Evolutionary conservation across 2,113 vertebrate species (phyloP).

Genomic region (Megalops atlanticus): DNA sequence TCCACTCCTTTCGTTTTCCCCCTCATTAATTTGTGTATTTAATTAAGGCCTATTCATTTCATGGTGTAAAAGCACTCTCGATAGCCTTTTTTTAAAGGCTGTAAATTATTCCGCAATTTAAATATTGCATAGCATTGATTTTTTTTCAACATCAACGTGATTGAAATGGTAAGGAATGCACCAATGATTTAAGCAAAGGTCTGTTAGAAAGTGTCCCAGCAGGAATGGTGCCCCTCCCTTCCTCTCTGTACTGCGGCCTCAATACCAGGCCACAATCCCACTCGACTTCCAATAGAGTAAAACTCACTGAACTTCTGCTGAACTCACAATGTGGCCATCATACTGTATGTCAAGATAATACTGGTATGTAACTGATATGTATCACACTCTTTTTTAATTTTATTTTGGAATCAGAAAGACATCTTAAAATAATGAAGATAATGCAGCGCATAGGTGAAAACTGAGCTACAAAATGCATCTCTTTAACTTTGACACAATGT

Average conservation of each 20-base stretch:
- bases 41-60: constrained; percentile 15
- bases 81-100: constrained; percentile 4
- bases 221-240: neutral
- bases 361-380: too few species aligned
- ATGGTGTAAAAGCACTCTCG: neutral
- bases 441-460: neutral
- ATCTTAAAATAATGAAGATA: neutral
- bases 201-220: neutral
- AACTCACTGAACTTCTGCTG: too few species aligned
- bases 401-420: too few species aligned
- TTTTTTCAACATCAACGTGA: constrained; percentile 28
- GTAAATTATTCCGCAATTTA: constrained; percentile 20
- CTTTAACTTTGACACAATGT: neutral
- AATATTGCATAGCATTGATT: constrained; percentile 29
- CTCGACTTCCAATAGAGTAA: too few species aligned
- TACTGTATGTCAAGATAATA: too few species aligned
- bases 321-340: too few species aligned
- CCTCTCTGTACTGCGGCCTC: neutral
- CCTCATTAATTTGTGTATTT: constrained; percentile 14
- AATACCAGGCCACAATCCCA: too few species aligned
- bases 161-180: constrained; percentile 22
- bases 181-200: constrained; percentile 1
- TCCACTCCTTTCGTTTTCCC: neutral
- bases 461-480: neutral
- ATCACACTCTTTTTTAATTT: too few species aligned